These are phyloP conservation scores for Hirtodrosophila trivittata DNA, from an alignment of 2,888 invertebrate species.

Conservation along the genomic window DNA sequence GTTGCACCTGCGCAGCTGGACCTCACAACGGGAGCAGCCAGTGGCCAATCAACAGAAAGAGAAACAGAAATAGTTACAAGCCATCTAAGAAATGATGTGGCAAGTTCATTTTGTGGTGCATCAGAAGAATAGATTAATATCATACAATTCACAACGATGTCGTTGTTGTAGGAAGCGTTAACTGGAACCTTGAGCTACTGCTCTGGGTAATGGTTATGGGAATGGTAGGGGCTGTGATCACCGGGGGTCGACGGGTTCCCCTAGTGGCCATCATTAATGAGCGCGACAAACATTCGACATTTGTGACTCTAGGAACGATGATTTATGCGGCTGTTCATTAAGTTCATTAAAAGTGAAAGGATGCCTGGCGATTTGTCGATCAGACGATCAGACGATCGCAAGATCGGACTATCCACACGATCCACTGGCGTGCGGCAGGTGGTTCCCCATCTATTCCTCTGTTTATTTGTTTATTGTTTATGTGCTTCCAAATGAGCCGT, in stretches of 20 bases:
- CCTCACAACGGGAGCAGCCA: constrained; percentile 44
- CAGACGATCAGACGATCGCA: constrained; percentile 21
- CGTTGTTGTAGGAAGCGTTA: constrained; percentile 40
- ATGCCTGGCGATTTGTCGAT: constrained; percentile 49
- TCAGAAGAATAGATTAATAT: constrained; percentile 71
- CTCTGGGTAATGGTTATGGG: constrained; percentile 6
- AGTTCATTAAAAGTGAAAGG: constrained; percentile 78
- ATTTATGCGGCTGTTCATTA: constrained; percentile 75
- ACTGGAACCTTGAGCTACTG: constrained; percentile 36
- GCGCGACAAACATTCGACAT: constrained; percentile 72
- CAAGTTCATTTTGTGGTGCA: constrained; percentile 65
- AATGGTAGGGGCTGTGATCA: constrained; percentile 8
- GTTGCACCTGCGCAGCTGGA: constrained; percentile 36
- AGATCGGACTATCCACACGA: constrained; percentile 1
- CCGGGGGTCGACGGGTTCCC: constrained; percentile 15
- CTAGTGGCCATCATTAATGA: constrained; percentile 61
- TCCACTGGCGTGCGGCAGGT: constrained; percentile 35
- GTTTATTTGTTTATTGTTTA: constrained; percentile 59
- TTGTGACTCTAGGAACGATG: constrained; percentile 61
- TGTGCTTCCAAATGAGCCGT: constrained; percentile 67
- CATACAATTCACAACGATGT: constrained; percentile 51
- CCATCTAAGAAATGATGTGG: constrained; percentile 70
- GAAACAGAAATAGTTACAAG: constrained; percentile 1
- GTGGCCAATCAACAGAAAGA: constrained; percentile 2
- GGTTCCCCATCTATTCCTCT: constrained; percentile 30